These are phyloP conservation scores for Hirtodrosophila duncani DNA, from an alignment of 2,888 invertebrate species.

Conservation along the genomic window DNA sequence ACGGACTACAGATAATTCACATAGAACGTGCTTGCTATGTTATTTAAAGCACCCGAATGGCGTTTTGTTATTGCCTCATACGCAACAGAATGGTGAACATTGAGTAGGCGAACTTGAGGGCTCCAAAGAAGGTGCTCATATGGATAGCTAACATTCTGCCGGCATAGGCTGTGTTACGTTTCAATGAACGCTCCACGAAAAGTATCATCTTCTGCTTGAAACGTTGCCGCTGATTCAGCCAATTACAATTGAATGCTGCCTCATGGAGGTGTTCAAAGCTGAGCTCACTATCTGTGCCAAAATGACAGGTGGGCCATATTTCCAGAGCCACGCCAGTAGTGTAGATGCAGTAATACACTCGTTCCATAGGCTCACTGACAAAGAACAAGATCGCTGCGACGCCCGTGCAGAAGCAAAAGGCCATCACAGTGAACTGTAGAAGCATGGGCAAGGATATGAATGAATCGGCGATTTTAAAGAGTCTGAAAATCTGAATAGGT, in stretches of 20 bases:
- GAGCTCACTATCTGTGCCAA: slow-evolving; percentile 54
- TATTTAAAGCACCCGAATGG: no score
- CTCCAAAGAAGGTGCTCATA: slow-evolving; percentile 57
- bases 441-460: slow-evolving; percentile 64
- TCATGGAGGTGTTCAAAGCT: slow-evolving; percentile 47
- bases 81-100: slow-evolving; percentile 58
- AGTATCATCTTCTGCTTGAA: slow-evolving; percentile 60
- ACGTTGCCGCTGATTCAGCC: slow-evolving; percentile 43
- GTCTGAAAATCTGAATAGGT: not conserved
- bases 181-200: slow-evolving; percentile 59
- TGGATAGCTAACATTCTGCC: slow-evolving; percentile 64
- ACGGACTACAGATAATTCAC: no score
- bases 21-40: no score
- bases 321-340: slow-evolving; percentile 39
- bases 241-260: slow-evolving; percentile 60
- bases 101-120: slow-evolving; percentile 59
- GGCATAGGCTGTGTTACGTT: slow-evolving; percentile 43
- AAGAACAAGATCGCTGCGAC: slow-evolving; percentile 52
- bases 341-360: slow-evolving; percentile 47
- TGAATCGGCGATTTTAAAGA: slow-evolving; percentile 38
- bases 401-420: slow-evolving; percentile 51
- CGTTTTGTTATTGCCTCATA: slow-evolving; percentile 43
- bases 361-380: slow-evolving; percentile 32
- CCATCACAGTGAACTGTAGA: slow-evolving; percentile 55
- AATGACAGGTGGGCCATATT: slow-evolving; percentile 67